These are phyloP conservation scores for Perccottus glenii DNA, from an alignment of 2,113 vertebrate genomes.

Conservation along the genomic window DNA sequence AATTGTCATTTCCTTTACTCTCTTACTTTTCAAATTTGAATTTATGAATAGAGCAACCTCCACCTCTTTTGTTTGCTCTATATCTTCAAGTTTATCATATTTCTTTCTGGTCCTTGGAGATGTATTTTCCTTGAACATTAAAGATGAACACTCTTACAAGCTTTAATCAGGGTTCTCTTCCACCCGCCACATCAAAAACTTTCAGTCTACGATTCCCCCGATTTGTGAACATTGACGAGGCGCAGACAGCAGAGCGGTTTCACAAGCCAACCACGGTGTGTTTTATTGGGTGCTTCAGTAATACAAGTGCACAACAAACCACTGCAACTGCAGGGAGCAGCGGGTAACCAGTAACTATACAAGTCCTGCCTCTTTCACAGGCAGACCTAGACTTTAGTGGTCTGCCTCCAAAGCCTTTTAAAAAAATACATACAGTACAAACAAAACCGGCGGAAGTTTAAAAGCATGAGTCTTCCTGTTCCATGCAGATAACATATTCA, in stretches of 20 bases:
- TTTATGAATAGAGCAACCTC: too few relatives aligned
- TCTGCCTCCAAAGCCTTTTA: slow-evolving; percentile 88
- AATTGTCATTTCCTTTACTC: too few relatives aligned
- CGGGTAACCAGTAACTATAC: slow-evolving; percentile 97
- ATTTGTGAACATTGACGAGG: neutral
- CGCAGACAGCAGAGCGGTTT: slow-evolving; percentile 28
- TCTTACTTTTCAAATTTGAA: too few relatives aligned
- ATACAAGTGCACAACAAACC: slow-evolving; percentile 99
- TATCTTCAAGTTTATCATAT: too few relatives aligned
- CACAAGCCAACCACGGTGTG: slow-evolving; percentile 94
- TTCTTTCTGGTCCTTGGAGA: too few relatives aligned
- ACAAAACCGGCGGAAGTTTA: slow-evolving; percentile 85
- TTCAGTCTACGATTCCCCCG: too few relatives aligned
- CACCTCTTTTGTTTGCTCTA: too few relatives aligned
- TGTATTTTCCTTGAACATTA: too few relatives aligned
- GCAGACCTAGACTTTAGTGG: slow-evolving; percentile 90
- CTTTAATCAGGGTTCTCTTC: too few relatives aligned
- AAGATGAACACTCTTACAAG: too few relatives aligned
- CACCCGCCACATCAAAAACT: neutral
- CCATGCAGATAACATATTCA: slow-evolving; percentile 92
- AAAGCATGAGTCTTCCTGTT: slow-evolving; percentile 87
- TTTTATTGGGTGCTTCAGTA: slow-evolving; percentile 99
- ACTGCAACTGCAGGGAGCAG: slow-evolving; percentile 89
- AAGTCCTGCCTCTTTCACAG: slow-evolving; percentile 89
- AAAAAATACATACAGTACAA: slow-evolving; percentile 85